Percentiles rank a stretch among this genome's conserved stretches.
Evolutionary conservation across 1,140 invertebrate species (phyloP).

Genomic region (Homalodisca vitripennis): DNA sequence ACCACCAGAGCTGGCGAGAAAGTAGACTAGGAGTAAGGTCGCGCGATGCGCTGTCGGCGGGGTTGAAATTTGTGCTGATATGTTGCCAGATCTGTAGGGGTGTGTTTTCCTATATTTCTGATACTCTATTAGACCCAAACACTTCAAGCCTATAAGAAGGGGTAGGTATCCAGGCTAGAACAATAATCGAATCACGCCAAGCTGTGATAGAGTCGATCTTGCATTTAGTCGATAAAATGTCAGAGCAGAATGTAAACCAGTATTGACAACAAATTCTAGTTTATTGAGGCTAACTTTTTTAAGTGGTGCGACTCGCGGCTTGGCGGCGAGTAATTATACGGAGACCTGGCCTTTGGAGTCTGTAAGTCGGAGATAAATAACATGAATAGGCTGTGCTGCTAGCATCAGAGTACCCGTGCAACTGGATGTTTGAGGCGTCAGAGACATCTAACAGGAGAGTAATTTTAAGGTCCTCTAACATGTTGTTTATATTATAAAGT

Average conservation of each 20-base stretch:
- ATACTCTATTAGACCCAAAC: slow-evolving; percentile 29
- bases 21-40: slow-evolving; percentile 31
- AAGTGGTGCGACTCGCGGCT: slow-evolving; percentile 27
- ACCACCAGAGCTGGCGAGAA: no score
- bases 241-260: neutral
- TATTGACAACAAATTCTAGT: slow-evolving; percentile 3
- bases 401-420: no score
- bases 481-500: neutral
- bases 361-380: neutral
- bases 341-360: no score
- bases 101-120: slow-evolving; percentile 7
- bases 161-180: slow-evolving; percentile 27
- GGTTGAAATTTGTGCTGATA: slow-evolving; percentile 39
- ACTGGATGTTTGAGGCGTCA: no score
- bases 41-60: slow-evolving; percentile 42
- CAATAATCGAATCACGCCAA: slow-evolving; percentile 32
- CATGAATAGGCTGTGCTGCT: no score
- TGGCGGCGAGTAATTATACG: neutral
- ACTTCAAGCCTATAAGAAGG: slow-evolving; percentile 23
- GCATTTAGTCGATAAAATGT: neutral
- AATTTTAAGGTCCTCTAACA: neutral
- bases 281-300: slow-evolving; percentile 15
- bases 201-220: no score
- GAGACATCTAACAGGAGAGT: neutral
- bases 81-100: slow-evolving; percentile 34